A percentile compares a stretch with the other conserved stretches of the same genome.
Evolutionary conservation across 2,113 vertebrate genomes (phyloP).

Genomic region (Martes martes): DNA sequence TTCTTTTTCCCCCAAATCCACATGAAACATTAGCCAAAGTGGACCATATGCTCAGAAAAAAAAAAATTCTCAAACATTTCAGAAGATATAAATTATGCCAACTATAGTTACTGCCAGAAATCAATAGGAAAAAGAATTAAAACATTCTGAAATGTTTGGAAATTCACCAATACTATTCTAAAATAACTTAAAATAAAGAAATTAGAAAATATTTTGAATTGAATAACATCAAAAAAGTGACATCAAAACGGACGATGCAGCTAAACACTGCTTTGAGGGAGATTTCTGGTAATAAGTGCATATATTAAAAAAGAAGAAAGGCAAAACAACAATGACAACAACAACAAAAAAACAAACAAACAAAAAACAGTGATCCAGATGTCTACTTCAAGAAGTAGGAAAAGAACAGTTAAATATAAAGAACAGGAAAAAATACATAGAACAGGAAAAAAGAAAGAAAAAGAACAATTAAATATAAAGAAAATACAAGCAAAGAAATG

Average conservation of each 20-base stretch:
- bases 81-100: neutral
- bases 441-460: too few relatives aligned
- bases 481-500: neutral
- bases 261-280: neutral
- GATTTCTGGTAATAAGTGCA: neutral
- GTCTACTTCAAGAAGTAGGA: neutral
- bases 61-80: neutral
- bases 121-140: neutral
- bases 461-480: neutral
- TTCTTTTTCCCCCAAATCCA: neutral
- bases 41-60: neutral
- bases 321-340: neutral
- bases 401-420: neutral
- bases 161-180: neutral
- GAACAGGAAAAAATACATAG: neutral
- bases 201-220: neutral
- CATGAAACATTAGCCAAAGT: neutral
- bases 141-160: neutral
- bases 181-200: conserved; percentile 1
- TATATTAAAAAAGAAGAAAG: neutral
- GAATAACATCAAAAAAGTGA: neutral
- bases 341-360: neutral
- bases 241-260: neutral
- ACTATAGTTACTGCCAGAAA: neutral
- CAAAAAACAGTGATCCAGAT: neutral